Conservation (phyloP, 2,113 vertebrate species). For the Xenopus borealis region DNA sequence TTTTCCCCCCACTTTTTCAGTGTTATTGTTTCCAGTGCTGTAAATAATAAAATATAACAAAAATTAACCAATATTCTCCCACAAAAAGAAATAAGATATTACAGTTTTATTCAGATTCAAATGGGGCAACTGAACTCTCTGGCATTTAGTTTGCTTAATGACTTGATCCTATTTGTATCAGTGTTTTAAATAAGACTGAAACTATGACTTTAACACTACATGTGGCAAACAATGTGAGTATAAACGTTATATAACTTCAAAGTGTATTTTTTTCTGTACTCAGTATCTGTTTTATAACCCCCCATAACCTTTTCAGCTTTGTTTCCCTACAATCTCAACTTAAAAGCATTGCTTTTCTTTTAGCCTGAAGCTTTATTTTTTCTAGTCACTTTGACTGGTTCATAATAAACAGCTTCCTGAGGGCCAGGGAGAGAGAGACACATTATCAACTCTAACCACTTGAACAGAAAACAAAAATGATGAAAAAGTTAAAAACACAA, state of each 20-base stretch:
- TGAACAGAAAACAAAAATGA: not conserved
- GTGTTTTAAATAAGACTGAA: too few relatives aligned
- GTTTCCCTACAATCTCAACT: slow-evolving; percentile 33
- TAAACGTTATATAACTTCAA: slow-evolving; percentile 11
- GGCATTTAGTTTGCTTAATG: too few relatives aligned
- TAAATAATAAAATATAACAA: too few relatives aligned
- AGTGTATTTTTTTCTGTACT: not conserved
- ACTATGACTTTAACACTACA: not conserved
- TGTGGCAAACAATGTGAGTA: not conserved
- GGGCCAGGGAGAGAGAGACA: slow-evolving; percentile 7
- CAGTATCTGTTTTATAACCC: slow-evolving; percentile 11
- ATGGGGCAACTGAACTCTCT: too few relatives aligned
- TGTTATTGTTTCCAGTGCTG: too few relatives aligned
- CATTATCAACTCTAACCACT: slow-evolving; percentile 4
- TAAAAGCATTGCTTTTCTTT: slow-evolving; percentile 27
- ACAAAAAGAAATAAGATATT: too few relatives aligned
- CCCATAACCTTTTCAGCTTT: slow-evolving; percentile 37
- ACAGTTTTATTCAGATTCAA: too few relatives aligned
- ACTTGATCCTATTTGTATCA: too few relatives aligned
- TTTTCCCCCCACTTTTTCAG: too few relatives aligned
- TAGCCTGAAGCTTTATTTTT: slow-evolving; percentile 33
- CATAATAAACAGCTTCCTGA: slow-evolving; percentile 32
- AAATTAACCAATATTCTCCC: too few relatives aligned
- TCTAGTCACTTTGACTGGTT: slow-evolving; percentile 34
- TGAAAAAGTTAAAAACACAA: not conserved